phyloP scores from a whole-genome alignment of 1,140 invertebrate genomes.

The Zaprionus inermis region DNA sequence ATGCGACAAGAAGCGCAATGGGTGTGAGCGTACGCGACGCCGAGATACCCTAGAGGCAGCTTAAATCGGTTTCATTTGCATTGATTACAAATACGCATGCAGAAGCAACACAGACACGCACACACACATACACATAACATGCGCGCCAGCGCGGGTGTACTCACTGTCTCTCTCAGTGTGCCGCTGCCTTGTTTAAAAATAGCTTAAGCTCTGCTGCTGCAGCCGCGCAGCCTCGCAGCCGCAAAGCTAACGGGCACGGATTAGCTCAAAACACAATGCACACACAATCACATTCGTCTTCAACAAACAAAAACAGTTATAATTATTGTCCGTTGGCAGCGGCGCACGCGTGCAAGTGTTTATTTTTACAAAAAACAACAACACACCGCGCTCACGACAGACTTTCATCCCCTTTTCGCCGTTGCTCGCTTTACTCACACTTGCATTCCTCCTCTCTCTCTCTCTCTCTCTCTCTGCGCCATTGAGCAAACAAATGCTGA shows the following conservation, averaged over 20 bases:
- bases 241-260: slow-evolving; percentile 7
- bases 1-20: neutral
- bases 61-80: too few species aligned
- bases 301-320: slow-evolving; percentile 8
- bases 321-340: slow-evolving; percentile 13
- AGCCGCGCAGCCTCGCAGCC: slow-evolving; percentile 17
- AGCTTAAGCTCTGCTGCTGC: slow-evolving; percentile 17
- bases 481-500: slow-evolving; percentile 63
- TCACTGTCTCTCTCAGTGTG: neutral
- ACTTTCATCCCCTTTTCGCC: slow-evolving; percentile 12
- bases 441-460: too few species aligned
- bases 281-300: neutral
- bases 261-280: slow-evolving; percentile 12
- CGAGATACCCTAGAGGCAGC: neutral
- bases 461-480: slow-evolving; percentile 24
- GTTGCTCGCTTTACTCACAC: neutral
- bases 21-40: neutral
- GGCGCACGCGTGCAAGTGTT: slow-evolving; percentile 32
- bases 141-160: neutral
- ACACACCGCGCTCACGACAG: slow-evolving; percentile 18
- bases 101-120: slow-evolving; percentile 24
- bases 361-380: slow-evolving; percentile 34
- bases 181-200: slow-evolving; percentile 34
- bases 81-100: too few species aligned
- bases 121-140: neutral